These are phyloP conservation scores for Branchipolynoe longqiensis DNA, from an alignment of 2,888 invertebrate genomes.

Conservation along the genomic window DNA sequence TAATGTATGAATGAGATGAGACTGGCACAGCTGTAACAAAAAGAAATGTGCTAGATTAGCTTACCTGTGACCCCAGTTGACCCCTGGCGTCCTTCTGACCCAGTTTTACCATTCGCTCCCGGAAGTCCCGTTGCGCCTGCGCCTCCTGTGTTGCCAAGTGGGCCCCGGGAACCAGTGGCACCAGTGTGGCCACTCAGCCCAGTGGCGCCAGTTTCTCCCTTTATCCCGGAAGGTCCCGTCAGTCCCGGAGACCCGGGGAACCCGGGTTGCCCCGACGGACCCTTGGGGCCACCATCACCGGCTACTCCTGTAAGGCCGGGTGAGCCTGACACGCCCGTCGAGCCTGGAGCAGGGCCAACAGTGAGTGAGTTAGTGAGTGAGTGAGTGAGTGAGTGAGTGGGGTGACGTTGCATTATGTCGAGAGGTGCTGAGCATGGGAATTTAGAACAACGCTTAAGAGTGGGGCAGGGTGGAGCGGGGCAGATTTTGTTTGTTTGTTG, in stretches of 20 bases:
- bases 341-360: background rate
- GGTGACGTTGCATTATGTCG: no score
- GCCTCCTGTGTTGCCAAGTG: background rate
- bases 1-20: no score
- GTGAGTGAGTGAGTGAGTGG: no score
- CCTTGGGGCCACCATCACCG: background rate
- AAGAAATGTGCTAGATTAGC: background rate
- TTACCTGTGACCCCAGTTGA: background rate
- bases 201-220: background rate
- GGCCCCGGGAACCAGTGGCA: background rate
- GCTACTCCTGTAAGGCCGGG: background rate
- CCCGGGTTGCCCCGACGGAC: conserved; percentile 4
- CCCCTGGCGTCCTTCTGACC: background rate
- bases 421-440: no score
- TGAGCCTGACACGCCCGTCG: background rate
- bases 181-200: conserved; percentile 15
- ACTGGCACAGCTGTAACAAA: background rate
- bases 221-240: conserved; percentile 9
- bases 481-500: no score
- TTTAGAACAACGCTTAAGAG: background rate
- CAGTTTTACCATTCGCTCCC: conserved; percentile 53
- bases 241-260: background rate
- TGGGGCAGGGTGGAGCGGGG: no score
- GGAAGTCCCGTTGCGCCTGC: conserved; percentile 60
- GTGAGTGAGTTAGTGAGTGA: no score